Conservation (phyloP, 2,888 invertebrate species). For the Heterodera filipjevi region DNA sequence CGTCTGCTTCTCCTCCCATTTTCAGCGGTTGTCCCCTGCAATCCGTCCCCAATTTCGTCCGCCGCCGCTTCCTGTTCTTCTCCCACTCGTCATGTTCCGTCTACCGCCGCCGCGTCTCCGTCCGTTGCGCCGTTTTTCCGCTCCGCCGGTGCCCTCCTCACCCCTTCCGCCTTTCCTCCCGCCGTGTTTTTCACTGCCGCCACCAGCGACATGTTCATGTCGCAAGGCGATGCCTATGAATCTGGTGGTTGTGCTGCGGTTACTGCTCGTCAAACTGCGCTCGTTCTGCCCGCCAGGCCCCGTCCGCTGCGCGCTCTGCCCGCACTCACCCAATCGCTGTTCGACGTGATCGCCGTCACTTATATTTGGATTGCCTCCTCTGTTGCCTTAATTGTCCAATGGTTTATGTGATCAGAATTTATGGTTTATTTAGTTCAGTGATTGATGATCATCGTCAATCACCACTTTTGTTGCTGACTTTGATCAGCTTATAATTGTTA, state of each 20-base stretch:
- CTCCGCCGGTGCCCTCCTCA: neutral
- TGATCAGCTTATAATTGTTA: neutral
- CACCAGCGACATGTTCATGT: neutral
- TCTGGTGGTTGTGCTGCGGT: neutral
- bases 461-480: no score
- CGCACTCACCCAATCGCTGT: slow-evolving; percentile 9
- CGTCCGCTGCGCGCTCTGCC: slow-evolving; percentile 7
- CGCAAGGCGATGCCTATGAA: neutral
- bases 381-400: neutral
- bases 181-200: neutral
- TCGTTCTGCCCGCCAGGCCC: neutral
- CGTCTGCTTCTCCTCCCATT: neutral
- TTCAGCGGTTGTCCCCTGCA: neutral
- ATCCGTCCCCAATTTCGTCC: neutral
- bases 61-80: neutral
- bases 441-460: neutral
- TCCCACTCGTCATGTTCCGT: neutral
- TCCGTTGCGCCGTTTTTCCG: neutral
- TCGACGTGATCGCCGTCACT: neutral
- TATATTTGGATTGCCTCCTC: slow-evolving; percentile 8
- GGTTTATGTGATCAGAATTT: neutral
- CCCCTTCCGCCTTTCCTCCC: neutral
- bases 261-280: neutral
- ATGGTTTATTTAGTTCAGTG: neutral
- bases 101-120: neutral